A percentile compares a stretch with the other conserved stretches of the same genome.
These are phyloP conservation scores for Coendou prehensilis DNA, from an alignment of 2,797 vertebrate species.

Conservation along the genomic window DNA sequence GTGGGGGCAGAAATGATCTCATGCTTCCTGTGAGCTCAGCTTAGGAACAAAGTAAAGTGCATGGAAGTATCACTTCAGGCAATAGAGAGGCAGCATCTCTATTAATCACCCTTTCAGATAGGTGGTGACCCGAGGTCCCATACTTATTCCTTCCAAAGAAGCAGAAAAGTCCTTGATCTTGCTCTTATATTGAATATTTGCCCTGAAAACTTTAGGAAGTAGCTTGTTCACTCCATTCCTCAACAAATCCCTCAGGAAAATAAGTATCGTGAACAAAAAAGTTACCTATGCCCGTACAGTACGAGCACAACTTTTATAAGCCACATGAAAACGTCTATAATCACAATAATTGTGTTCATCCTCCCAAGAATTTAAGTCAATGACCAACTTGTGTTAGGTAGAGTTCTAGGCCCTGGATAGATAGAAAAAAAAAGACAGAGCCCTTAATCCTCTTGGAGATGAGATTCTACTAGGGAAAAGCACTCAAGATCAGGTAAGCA, in stretches of 20 bases:
- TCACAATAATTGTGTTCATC: neutral
- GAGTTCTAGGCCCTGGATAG: neutral
- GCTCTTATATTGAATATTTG: neutral
- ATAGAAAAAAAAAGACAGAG: neutral
- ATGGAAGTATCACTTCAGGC: neutral
- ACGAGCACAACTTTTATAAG: neutral
- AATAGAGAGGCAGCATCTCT: neutral
- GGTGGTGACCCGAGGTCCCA: neutral
- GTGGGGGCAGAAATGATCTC: neutral
- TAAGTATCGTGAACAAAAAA: neutral
- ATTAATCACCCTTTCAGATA: neutral
- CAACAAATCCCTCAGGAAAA: neutral
- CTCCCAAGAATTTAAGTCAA: neutral
- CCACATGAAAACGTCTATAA: neutral
- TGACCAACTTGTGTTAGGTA: fast-evolving
- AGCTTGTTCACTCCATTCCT: neutral
- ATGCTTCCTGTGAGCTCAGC: neutral
- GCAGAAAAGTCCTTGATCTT: neutral
- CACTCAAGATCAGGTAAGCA: neutral
- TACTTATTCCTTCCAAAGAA: neutral
- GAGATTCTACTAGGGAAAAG: neutral
- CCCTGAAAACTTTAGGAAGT: neutral
- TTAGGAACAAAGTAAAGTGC: neutral
- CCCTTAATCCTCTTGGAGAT: neutral
- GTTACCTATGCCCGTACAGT: fast-evolving